These are phyloP conservation scores for Brachionus calyciflorus DNA, from an alignment of 1,140 invertebrate species.

Conservation along the genomic window DNA sequence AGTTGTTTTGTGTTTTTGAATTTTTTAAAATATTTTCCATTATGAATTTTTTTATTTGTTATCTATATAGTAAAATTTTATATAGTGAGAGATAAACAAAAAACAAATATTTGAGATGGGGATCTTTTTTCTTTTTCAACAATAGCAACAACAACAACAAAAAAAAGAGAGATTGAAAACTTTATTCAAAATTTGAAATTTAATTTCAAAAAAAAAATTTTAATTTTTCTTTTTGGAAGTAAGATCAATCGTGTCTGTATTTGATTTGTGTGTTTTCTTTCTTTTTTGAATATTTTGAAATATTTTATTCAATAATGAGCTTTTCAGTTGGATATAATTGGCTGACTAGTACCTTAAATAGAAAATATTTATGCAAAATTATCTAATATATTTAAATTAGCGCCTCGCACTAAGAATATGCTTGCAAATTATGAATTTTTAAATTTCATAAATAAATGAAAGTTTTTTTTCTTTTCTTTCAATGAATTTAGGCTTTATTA, in stretches of 20 bases:
- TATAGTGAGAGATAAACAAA: neutral
- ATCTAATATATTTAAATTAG: too few relatives aligned
- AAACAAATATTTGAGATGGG: neutral
- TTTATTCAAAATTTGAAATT: neutral
- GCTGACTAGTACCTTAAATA: slow-evolving; percentile 39
- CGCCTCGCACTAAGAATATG: too few relatives aligned
- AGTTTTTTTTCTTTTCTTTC: neutral
- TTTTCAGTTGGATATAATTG: slow-evolving; percentile 42
- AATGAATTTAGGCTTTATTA: neutral
- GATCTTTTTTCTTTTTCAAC: neutral
- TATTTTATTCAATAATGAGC: slow-evolving; percentile 30
- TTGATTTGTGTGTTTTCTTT: slow-evolving; percentile 11
- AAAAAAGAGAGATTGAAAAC: too few relatives aligned
- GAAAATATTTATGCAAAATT: slow-evolving; percentile 4
- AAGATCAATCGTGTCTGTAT: slow-evolving; percentile 29
- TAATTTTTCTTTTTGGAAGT: too few relatives aligned
- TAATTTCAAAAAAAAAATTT: slow-evolving; percentile 23
- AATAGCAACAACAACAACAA: too few relatives aligned
- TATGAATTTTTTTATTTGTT: neutral
- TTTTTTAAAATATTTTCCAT: slow-evolving; percentile 11
- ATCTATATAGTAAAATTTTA: slow-evolving; percentile 2
- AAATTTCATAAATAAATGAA: slow-evolving; percentile 6
- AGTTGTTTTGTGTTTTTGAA: neutral
- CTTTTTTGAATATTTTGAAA: neutral
- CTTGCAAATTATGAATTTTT: neutral